Evolutionary conservation across 64 coral and sea anemone genomes (phyloP), one percentile per base, ranked within the genome.

Genomic region (Montipora capricornis): DNA sequence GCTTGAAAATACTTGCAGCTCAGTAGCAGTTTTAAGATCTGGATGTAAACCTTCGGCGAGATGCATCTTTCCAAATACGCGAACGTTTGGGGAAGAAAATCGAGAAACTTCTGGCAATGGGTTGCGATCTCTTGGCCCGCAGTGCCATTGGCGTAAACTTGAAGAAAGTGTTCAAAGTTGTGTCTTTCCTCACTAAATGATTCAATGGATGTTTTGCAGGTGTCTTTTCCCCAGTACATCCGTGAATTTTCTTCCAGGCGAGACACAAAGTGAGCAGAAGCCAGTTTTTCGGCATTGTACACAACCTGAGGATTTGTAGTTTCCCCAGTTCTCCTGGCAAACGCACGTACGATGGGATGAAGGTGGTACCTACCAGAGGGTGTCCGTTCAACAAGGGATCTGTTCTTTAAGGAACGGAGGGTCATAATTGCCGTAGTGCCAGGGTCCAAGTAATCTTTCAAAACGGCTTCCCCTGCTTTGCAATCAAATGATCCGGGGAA

Each of bases 101-200:
- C 11, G 14, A 57, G n/a, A 73, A 80, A 80, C 24, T 5, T 22
- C 45, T 53, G 26, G 62, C 24, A 66, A 69, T 19, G 12, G 3
- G 19, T 17, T 9, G 47, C 22, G 77, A 37, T 45, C 4, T 37
- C 77, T 24, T 50, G 12, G 45, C 13, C 15, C 4, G 14, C 14
- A 17, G 19, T 50, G 17, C 15, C 76, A 52, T 82, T 4, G n/a
- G 66, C 26, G 16, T 73, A 87, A 2, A 22, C 29, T 52, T 90
- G 66, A 49, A 95, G 53, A 45, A 77, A 82, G 66, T 87, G 12
- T 45, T 95, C 89, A 20, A 95, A 84, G 12, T 95, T 83, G 6
- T 59, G 68, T 59, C 88, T 86, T 22, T 95, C 74, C 8, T 79
- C 77, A 71, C n/a, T 45, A 68, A 91, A 95, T 47, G 29, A n/a